Conservation (phyloP, 2,113 vertebrate species). For the Gallinago undulata region DNA sequence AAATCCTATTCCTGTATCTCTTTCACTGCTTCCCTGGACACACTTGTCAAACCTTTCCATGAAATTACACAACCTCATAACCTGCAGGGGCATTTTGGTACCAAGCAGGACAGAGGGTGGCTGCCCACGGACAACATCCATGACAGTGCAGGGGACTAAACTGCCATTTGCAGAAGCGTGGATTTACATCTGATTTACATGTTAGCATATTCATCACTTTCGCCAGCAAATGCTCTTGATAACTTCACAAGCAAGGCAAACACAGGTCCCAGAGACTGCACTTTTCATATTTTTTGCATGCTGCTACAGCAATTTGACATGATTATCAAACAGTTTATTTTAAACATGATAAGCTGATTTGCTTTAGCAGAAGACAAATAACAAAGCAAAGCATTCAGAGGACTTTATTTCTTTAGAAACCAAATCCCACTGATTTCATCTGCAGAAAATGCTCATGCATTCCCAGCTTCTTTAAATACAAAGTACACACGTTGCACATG, state of each 20-base stretch:
- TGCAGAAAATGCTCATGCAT: background rate
- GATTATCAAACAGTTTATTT: background rate
- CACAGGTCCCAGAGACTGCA: background rate
- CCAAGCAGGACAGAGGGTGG: background rate
- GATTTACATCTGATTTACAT: background rate
- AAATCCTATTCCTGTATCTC: background rate
- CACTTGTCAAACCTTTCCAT: background rate
- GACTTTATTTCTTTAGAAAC: conserved; percentile 28
- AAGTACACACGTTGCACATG: background rate
- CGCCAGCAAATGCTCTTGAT: background rate
- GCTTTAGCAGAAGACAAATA: background rate
- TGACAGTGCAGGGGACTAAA: background rate
- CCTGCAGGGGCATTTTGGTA: background rate
- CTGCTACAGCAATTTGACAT: background rate
- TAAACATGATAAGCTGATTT: rapidly evolving
- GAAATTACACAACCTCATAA: background rate
- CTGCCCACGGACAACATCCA: rapidly evolving
- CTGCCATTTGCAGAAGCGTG: background rate
- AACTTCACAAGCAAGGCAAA: background rate
- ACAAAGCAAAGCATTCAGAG: background rate
- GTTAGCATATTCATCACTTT: background rate
- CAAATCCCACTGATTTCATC: conserved; percentile 40
- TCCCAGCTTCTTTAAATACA: background rate
- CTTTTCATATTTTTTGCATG: background rate
- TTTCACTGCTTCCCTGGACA: background rate